Evolutionary conservation across 2,113 vertebrate genomes (phyloP), one percentile per base, ranked within the genome.

Genomic region (Mugil cephalus): DNA sequence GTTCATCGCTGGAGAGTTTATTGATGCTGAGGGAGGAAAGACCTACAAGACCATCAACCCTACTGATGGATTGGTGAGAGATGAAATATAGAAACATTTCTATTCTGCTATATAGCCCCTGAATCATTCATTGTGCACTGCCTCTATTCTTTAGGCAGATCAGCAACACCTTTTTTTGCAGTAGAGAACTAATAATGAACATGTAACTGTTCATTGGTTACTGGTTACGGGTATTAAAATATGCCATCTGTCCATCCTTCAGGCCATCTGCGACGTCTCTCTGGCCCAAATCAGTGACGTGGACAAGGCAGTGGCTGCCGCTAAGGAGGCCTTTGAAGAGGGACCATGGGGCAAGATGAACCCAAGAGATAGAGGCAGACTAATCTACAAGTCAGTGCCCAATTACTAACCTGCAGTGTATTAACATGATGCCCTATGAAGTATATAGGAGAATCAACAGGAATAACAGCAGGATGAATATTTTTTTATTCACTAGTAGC

Each of bases 341-440:
- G 94, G 94, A 6, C 93, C 94, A 63, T 95, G 95, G 95, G 94
- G 94, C 18, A 93, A 85, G 76, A 95, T 95, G 93, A 95, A 95
- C 79, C 90, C 95, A 19, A 91, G 95, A 82, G 95, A 95, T 89
- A 75, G 94, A 72, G 94, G 95, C 34, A 83, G 88, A 55, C 88
- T 95, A 17, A 73, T 95, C 6, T 94, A 95, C 92, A 94, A 83
- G 95, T 95, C 64, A 77, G 90, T 77, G 12, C 45, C 17, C 38
- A 34, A 17, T 6, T 7, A 40, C 36, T 39, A n/a, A n/a, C 1
- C 10, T 10, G 1, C 43, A 35, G 14, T 34, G 38, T 5, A 21
- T 43, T 43, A 15, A 43, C n/a, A n/a, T n/a, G n/a, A n/a, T n/a
- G n/a, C n/a, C n/a, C n/a, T n/a, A n/a, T n/a, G n/a, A n/a, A n/a